phyloP scores from a whole-genome alignment of 2,888 invertebrate species.

The Meghimatium bilineatum region DNA sequence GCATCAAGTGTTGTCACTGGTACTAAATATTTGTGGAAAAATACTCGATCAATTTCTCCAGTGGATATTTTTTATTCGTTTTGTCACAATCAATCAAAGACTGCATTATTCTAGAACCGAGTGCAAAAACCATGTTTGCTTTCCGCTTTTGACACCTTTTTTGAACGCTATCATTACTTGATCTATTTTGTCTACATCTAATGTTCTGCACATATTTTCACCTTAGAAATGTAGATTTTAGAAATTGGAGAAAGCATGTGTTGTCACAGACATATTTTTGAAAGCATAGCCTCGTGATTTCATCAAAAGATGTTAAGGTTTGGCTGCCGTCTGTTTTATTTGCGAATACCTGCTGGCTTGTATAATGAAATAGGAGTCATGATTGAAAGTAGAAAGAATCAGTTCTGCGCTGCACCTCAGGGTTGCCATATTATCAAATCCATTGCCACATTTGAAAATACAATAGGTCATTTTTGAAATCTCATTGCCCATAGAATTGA shows the following conservation, averaged over 20 bases:
- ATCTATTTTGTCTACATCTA: constrained; percentile 3
- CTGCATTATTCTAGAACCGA: not conserved
- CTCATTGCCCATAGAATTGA: too few relatives aligned
- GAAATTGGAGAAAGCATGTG: constrained; percentile 16
- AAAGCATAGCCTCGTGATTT: constrained; percentile 14
- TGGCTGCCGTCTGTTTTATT: not conserved
- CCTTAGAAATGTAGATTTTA: constrained; percentile 5
- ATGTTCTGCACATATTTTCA: not conserved
- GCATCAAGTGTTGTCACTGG: too few relatives aligned
- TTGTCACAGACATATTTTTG: not conserved
- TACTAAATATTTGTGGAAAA: too few relatives aligned
- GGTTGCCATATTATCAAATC: too few relatives aligned
- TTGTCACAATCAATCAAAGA: not conserved
- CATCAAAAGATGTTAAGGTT: not conserved
- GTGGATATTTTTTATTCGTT: not conserved
- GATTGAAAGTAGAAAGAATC: not conserved
- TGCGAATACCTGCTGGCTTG: not conserved
- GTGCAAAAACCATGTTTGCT: constrained; percentile 14
- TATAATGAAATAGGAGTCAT: not conserved
- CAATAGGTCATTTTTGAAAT: too few relatives aligned
- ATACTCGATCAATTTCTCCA: not conserved
- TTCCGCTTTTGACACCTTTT: not conserved
- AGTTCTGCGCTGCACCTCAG: not conserved
- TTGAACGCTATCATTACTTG: not conserved
- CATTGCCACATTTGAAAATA: too few relatives aligned